phyloP scores from a whole-genome alignment of 2,888 invertebrate species.

The Standfussiana lucernea region DNA sequence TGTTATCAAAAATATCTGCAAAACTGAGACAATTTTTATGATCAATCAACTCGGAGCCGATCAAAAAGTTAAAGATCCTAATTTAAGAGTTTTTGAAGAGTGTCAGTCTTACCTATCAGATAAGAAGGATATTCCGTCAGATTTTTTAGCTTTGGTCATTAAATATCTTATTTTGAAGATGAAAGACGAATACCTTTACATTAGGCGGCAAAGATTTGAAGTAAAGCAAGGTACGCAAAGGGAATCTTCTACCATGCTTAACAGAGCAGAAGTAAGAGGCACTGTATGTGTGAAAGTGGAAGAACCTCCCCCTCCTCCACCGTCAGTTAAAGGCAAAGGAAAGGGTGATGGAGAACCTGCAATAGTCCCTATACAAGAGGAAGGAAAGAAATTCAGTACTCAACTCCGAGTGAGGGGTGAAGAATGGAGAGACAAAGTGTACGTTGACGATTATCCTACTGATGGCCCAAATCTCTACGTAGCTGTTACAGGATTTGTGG shows the following conservation, averaged over 20 bases:
- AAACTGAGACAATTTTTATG: constrained; percentile 88
- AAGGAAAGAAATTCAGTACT: constrained; percentile 87
- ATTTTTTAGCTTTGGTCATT: constrained; percentile 83
- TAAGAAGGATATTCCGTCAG: constrained; percentile 84
- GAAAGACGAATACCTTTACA: constrained; percentile 86
- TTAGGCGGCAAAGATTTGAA: constrained; percentile 81
- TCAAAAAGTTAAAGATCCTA: constrained; percentile 85
- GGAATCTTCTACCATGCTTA: constrained; percentile 84
- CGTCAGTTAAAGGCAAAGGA: constrained; percentile 72
- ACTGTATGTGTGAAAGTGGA: constrained; percentile 72
- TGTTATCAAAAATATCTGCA: constrained; percentile 87
- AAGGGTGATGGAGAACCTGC: constrained; percentile 69
- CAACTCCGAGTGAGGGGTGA: constrained; percentile 87
- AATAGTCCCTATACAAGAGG: constrained; percentile 39
- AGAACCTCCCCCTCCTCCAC: constrained; percentile 55
- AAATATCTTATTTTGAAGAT: constrained; percentile 86
- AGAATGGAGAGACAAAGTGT: constrained; percentile 90
- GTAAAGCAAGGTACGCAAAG: constrained; percentile 82
- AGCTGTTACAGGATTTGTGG: constrained; percentile 88
- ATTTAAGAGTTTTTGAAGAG: constrained; percentile 85
- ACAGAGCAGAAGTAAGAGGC: constrained; percentile 80
- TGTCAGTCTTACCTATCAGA: constrained; percentile 83
- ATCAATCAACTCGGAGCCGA: constrained; percentile 86
- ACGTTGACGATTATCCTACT: constrained; percentile 88
- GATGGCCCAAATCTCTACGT: constrained; percentile 90